These are phyloP conservation scores for Henicopernis longicauda DNA, from an alignment of 2,113 vertebrate species.

Conservation along the genomic window DNA sequence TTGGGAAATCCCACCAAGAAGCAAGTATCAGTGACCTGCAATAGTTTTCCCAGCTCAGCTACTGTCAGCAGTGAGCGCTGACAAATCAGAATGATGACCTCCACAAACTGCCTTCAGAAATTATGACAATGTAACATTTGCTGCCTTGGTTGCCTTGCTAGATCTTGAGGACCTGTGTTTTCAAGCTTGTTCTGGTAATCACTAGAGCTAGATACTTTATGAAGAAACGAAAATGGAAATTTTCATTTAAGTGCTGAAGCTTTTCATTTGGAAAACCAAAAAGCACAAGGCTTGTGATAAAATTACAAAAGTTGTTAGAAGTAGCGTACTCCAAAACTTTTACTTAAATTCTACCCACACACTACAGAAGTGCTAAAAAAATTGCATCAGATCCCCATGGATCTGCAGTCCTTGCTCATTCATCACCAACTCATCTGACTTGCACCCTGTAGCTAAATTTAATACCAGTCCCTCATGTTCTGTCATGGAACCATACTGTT, in stretches of 20 bases:
- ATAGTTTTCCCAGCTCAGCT: not conserved
- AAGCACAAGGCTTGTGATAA: not conserved
- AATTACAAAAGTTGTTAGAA: not conserved
- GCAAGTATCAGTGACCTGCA: not conserved
- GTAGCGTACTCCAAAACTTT: not conserved
- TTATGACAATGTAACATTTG: not conserved
- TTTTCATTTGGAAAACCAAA: not conserved
- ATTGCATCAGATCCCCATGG: not conserved
- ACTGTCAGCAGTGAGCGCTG: not conserved
- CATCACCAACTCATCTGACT: constrained; percentile 42
- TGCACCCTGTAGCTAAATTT: constrained; percentile 17
- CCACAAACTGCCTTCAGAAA: not conserved
- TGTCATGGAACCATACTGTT: not conserved
- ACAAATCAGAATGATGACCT: not conserved
- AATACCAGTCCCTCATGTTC: not conserved
- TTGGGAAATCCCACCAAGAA: not conserved
- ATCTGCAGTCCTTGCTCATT: constrained; percentile 23
- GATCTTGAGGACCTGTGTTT: not conserved
- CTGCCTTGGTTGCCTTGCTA: not conserved
- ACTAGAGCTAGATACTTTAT: not conserved
- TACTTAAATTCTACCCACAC: constrained; percentile 8
- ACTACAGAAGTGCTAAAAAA: not conserved
- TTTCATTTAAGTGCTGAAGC: not conserved
- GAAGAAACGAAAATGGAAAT: not conserved
- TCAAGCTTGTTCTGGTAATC: not conserved